Conservation (phyloP, 2,888 invertebrate species). For the Fragum whitleyi region DNA sequence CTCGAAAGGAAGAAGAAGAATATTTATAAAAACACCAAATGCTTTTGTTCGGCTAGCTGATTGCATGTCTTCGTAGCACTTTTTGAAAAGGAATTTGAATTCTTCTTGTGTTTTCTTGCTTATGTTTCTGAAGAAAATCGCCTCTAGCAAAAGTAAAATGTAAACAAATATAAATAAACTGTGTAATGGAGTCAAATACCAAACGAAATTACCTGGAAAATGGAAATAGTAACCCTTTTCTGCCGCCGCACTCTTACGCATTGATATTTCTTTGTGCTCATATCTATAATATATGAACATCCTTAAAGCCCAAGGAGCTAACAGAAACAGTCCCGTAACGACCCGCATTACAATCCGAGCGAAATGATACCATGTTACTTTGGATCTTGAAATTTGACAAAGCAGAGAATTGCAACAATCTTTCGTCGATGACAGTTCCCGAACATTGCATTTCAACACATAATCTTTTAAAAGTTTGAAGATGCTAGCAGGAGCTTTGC, state of each 20-base stretch:
- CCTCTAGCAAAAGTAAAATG: background rate
- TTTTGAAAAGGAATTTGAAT: background rate
- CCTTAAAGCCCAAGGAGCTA: background rate
- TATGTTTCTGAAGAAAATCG: background rate
- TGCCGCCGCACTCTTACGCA: background rate
- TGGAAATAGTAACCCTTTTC: background rate
- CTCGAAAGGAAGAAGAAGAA: background rate
- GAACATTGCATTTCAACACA: background rate
- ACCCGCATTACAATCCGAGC: background rate
- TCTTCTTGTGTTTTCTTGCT: background rate
- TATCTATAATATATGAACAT: constrained; percentile 5
- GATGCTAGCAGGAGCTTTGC: background rate
- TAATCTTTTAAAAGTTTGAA: background rate
- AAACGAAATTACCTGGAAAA: background rate
- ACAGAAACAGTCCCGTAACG: background rate
- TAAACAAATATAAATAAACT: background rate
- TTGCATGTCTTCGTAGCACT: constrained; percentile 7
- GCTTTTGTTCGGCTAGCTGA: background rate
- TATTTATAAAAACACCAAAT: background rate
- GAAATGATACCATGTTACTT: background rate
- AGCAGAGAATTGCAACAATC: background rate
- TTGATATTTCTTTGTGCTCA: background rate
- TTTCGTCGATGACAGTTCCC: background rate
- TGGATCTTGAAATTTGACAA: background rate
- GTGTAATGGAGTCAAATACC: background rate